Percentiles rank a stretch among this genome's conserved stretches.
phyloP scores from a whole-genome alignment of 2,113 vertebrate species.

The Marmota monax region DNA sequence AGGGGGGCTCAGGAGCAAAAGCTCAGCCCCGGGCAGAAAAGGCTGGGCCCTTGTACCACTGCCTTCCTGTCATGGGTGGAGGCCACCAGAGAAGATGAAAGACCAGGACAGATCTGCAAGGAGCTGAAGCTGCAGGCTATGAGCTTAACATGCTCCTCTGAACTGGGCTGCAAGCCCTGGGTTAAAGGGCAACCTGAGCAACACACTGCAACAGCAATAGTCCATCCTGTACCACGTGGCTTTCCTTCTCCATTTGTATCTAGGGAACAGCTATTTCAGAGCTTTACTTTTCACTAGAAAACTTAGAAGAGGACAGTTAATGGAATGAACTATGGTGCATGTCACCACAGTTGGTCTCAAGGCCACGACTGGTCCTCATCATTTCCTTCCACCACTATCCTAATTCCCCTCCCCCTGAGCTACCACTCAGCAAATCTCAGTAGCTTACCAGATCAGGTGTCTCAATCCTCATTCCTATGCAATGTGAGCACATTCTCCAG shows the following conservation, averaged over 20 bases:
- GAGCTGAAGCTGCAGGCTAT: neutral
- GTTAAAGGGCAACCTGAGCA: neutral
- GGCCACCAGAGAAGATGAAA: neutral
- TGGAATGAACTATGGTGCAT: neutral
- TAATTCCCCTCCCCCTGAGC: neutral
- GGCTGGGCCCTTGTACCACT: neutral
- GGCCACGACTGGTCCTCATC: neutral
- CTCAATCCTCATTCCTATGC: neutral
- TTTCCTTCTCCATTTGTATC: neutral
- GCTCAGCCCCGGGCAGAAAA: neutral
- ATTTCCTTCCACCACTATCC: neutral
- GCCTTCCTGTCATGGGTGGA: neutral
- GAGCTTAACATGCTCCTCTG: neutral
- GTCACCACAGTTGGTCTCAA: neutral
- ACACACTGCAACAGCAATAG: neutral
- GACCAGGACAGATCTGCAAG: neutral
- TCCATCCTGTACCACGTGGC: rapidly evolving
- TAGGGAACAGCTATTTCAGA: neutral
- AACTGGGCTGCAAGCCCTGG: neutral
- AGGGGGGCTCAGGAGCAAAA: neutral
- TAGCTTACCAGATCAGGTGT: neutral
- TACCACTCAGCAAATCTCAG: neutral
- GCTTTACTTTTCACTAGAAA: neutral
- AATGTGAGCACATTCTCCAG: neutral
- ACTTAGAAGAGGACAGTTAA: neutral